A percentile compares a stretch with the other conserved stretches of the same genome.
Conservation (phyloP, 2,113 vertebrate genomes). For the Isurus oxyrinchus region DNA sequence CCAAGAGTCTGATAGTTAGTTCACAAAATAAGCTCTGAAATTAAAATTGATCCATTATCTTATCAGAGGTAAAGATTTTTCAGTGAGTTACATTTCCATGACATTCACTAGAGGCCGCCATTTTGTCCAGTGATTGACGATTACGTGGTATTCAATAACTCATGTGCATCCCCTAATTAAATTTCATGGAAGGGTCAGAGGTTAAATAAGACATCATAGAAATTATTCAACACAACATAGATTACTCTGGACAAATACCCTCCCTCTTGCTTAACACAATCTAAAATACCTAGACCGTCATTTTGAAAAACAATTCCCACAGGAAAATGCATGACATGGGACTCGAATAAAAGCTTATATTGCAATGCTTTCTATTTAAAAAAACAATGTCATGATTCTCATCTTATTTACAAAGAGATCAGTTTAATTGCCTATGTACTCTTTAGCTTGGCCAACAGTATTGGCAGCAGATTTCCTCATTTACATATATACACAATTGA, state of each 20-base stretch:
- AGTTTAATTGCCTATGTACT: background rate
- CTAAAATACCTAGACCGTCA: background rate
- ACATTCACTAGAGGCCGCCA: background rate
- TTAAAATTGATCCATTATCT: background rate
- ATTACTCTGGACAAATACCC: background rate
- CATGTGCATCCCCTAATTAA: background rate
- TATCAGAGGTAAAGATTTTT: background rate
- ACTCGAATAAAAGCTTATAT: background rate
- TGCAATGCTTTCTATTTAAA: background rate
- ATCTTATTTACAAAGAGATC: background rate
- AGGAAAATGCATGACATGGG: background rate
- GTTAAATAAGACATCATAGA: background rate
- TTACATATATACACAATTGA: conserved; percentile 17
- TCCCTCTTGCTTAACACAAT: background rate
- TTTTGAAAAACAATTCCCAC: background rate
- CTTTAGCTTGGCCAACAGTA: background rate
- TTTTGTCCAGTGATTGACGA: background rate
- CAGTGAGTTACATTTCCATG: background rate
- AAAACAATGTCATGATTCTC: background rate
- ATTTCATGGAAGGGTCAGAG: background rate
- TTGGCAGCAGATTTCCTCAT: background rate
- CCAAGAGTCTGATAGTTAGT: background rate
- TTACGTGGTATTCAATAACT: background rate
- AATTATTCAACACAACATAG: background rate
- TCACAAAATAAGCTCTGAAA: background rate